A percentile compares a stretch with the other conserved stretches of the same genome.
These are phyloP conservation scores for Notiomystis cincta DNA, from an alignment of 2,113 vertebrate genomes.

Conservation along the genomic window DNA sequence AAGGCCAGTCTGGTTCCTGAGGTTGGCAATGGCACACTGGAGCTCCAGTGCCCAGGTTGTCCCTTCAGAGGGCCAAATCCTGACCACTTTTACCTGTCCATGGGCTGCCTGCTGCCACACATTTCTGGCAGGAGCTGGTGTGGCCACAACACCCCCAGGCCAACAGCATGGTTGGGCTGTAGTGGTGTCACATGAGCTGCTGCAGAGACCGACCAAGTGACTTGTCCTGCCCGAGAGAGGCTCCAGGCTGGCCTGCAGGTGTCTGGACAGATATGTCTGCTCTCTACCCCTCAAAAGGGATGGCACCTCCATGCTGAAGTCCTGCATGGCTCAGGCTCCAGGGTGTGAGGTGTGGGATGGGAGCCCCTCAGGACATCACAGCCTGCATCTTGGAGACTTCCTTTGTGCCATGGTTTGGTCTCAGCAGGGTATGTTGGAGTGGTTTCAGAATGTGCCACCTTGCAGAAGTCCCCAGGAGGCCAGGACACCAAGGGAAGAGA, in stretches of 20 bases:
- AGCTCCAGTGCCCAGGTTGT: neutral
- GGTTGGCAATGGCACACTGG: neutral
- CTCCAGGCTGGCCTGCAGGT: neutral
- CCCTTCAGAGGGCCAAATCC: neutral
- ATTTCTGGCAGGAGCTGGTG: neutral
- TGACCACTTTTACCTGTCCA: rapidly evolving
- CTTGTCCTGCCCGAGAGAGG: neutral
- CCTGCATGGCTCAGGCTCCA: neutral
- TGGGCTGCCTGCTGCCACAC: neutral
- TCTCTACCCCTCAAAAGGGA: neutral
- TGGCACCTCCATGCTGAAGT: neutral
- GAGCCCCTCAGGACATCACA: neutral
- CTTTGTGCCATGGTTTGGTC: rapidly evolving
- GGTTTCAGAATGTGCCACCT: neutral
- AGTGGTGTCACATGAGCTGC: neutral
- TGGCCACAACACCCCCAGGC: neutral
- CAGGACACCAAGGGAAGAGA: neutral
- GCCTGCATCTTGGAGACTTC: neutral
- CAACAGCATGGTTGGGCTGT: neutral
- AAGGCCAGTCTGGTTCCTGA: neutral
- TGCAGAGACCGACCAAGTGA: neutral
- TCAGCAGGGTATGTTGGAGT: neutral
- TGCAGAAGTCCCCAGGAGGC: neutral
- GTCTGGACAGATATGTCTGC: neutral
- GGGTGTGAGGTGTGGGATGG: neutral